phyloP scores from a whole-genome alignment of 2,797 vertebrate species.

The Platyrinchus mystaceus region DNA sequence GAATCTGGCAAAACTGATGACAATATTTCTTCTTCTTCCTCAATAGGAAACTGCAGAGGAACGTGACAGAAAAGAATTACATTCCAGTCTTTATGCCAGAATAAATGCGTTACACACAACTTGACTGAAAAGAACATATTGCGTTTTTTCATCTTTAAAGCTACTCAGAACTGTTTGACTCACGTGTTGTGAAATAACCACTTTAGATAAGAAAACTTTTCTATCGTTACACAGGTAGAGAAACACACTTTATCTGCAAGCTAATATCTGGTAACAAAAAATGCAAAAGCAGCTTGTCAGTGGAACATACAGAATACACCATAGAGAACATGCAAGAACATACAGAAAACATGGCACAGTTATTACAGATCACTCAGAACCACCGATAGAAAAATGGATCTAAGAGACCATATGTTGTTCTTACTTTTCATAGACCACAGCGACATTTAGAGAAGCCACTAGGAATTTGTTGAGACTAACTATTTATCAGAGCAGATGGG shows the following conservation, averaged over 20 bases:
- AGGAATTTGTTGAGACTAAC: slow-evolving; percentile 9
- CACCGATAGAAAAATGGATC: background rate
- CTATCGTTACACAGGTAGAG: background rate
- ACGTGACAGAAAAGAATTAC: background rate
- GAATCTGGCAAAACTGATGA: slow-evolving; percentile 89
- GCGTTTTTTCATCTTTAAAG: background rate
- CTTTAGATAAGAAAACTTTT: background rate
- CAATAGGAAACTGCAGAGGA: slow-evolving; percentile 78
- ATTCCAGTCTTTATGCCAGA: background rate
- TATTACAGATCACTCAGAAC: background rate
- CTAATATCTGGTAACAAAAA: background rate
- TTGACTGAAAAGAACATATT: background rate
- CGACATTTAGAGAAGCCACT: background rate
- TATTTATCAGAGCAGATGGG: slow-evolving; percentile 10
- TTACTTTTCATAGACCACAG: background rate
- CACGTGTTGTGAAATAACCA: background rate
- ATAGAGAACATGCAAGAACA: background rate
- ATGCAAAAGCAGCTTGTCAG: background rate
- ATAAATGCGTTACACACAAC: background rate
- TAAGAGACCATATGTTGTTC: background rate
- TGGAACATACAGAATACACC: background rate
- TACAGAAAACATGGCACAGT: background rate
- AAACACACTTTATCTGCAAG: background rate
- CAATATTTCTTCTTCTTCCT: slow-evolving; percentile 90
- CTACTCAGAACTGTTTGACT: background rate